Base-by-base conservation (phyloP, 2,113 vertebrate species). In the Pyrgilauda ruficollis region DNA sequence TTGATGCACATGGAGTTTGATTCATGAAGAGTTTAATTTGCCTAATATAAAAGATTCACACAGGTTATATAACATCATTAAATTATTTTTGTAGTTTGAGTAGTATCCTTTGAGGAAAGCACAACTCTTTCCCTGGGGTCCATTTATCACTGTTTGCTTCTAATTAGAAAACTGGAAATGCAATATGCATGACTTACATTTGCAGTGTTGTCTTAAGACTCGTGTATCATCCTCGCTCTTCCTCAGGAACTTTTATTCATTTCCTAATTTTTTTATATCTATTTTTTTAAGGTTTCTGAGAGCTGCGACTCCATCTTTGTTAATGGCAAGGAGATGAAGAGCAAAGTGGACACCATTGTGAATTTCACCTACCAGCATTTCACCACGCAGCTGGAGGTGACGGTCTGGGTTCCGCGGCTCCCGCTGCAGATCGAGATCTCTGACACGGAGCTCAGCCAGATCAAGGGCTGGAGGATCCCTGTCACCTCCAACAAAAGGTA, bases 351-450 rank as follows among this genome's bases (percentile, higher is more conserved):
- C 39, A 97, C 99, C 11, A 95, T 98, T 6, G 99, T 99, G 66
- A 99, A 99, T 98, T 99, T 99, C 97, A 99, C 98, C 26, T 99
- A 99, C 87, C 98, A 99, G 97, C 99, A 99, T 93, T 98, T 99
- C 50, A 98, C 98, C 43, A 98, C 99, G 49, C 98, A 99, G 95
- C 95, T 99, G 56, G 98, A 98, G 79, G 98, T 99, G 95, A 99
- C 98, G 0, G 98, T 99, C 28, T 99, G 99, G 99, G 98, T 98
- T 2, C 99, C 99, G 3, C 97, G 99, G 16, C 98, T 99, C 3
- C 99, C 99, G 0, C 98, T 99, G 97, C 99, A 99, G 98, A 99
- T 99, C 3, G 98, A 99, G 68, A 98, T 99, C 96, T 99, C 99
- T 0, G 99, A 99, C 81, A 99, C 99, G 0, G 99, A 99, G 95